Conservation (phyloP, 1,140 invertebrate species). For the Tyrophagus putrescentiae region DNA sequence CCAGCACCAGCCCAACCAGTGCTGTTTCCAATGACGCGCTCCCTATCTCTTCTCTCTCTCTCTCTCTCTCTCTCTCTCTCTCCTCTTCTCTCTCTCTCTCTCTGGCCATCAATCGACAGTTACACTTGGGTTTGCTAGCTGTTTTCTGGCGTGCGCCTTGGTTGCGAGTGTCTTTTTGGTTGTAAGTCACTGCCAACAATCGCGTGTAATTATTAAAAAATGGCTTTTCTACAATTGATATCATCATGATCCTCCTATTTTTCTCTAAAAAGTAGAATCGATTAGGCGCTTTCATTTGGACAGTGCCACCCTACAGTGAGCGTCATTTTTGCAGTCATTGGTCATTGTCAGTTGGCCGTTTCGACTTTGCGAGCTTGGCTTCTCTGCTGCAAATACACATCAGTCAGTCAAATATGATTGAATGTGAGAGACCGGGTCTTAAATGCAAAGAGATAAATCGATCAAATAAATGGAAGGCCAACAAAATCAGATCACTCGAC, state of each 20-base stretch:
- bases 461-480: slow-evolving; percentile 11
- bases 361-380: background rate
- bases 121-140: no score
- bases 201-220: slow-evolving; percentile 8
- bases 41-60: background rate
- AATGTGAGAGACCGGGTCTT: background rate
- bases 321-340: no score
- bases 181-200: no score
- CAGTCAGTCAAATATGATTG: slow-evolving; percentile 1
- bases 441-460: slow-evolving; percentile 14
- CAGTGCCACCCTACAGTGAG: background rate
- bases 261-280: slow-evolving; percentile 7
- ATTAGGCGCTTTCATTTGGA: background rate
- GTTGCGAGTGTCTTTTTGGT: no score
- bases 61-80: no score
- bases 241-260: slow-evolving; percentile 10
- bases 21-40: background rate
- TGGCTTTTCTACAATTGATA: background rate
- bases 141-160: no score
- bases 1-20: background rate
- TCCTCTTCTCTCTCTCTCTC: no score
- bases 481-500: no score
- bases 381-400: background rate
- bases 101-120: no score
- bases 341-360: background rate